Conservation (phyloP, 37 sponge, comb jelly and placozoan species). For the Diacarnus erythraeanus region DNA sequence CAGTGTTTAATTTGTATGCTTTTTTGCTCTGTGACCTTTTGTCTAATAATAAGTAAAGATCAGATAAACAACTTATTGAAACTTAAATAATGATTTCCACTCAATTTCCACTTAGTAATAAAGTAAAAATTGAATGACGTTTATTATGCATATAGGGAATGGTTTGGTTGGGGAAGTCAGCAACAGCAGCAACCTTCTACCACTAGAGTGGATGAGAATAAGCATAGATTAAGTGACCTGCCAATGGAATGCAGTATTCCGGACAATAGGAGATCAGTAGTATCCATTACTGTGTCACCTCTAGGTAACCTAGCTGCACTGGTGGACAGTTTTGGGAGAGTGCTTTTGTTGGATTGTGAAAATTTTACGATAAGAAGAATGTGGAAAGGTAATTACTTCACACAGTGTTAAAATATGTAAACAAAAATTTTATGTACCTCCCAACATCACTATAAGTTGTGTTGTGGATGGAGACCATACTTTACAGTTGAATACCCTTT, state of each 20-base stretch:
- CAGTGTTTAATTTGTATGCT: too few relatives aligned
- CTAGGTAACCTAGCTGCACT: slow-evolving; percentile 44
- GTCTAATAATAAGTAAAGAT: too few relatives aligned
- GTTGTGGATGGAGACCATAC: too few relatives aligned
- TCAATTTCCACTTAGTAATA: too few relatives aligned
- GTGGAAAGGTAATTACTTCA: slow-evolving; percentile 89
- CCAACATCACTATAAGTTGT: too few relatives aligned
- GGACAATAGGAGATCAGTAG: slow-evolving; percentile 39
- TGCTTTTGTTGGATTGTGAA: slow-evolving; percentile 65
- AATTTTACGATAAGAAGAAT: slow-evolving; percentile 52
- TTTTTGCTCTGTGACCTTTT: too few relatives aligned
- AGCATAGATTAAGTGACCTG: slow-evolving; percentile 16
- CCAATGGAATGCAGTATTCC: slow-evolving; percentile 66
- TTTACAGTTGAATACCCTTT: too few relatives aligned
- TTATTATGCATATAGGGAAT: slow-evolving; percentile 43
- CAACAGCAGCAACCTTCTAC: neutral
- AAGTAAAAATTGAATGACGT: too few relatives aligned
- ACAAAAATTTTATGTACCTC: neutral
- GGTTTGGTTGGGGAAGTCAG: slow-evolving; percentile 65
- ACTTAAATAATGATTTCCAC: too few relatives aligned
- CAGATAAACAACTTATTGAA: too few relatives aligned
- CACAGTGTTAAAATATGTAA: neutral
- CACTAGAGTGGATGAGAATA: slow-evolving; percentile 23
- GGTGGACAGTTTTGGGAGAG: slow-evolving; percentile 78
- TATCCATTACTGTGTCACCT: slow-evolving; percentile 52